Base-by-base conservation (phyloP, 2,797 vertebrate species). In the Microctenopoma stevenorrisi region DNA sequence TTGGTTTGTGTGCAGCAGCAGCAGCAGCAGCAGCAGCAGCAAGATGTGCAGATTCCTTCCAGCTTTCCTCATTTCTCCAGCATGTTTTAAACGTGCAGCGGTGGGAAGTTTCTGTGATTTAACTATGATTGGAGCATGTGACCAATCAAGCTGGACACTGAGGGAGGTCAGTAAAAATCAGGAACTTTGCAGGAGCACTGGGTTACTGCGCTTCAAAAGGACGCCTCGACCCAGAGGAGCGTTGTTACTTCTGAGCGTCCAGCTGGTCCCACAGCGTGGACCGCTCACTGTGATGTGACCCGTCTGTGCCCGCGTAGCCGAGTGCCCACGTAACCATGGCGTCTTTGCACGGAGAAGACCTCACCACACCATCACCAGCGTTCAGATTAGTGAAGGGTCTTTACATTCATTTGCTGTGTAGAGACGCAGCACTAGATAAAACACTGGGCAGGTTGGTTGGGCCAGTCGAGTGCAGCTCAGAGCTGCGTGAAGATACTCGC, bases 221-320 rank as follows among this genome's bases (percentile, higher is more conserved):
- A 55, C 9, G n/a, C 33, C 14, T 61, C 22, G 33, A 68, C 42
- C 40, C 58, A 47, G 11, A 15, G 8, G 61, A 63, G 15, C 26
- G 35, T 37, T 30, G 11, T 3, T 42, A 4, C 25, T 28, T 57
- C 55, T 10, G 26, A 28, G 43, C 40, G n/a, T 43, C 13, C 49
- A 43, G 61, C 7, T 52, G 40, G 12, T 42, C 40, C 40, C 40
- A 42, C 40, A 4, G 2, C 40, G 8, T 37, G 9, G 10, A 9
- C 37, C 37, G 8, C 11, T 37, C 37, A 2, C 40, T 13, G 6
- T 14, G 40, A 13, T 10, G 38, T 16, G 13, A 15, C 14, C 15
- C 11, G 15, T 5, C 42, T 44, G 42, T 44, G 14, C 15, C 1
- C 11, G 4, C 4, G 5, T 16, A 7, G 42, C 42, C n/a, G 42